Evolutionary conservation across 2,888 invertebrate genomes (phyloP).

Genomic region (Megamerina dolium): DNA sequence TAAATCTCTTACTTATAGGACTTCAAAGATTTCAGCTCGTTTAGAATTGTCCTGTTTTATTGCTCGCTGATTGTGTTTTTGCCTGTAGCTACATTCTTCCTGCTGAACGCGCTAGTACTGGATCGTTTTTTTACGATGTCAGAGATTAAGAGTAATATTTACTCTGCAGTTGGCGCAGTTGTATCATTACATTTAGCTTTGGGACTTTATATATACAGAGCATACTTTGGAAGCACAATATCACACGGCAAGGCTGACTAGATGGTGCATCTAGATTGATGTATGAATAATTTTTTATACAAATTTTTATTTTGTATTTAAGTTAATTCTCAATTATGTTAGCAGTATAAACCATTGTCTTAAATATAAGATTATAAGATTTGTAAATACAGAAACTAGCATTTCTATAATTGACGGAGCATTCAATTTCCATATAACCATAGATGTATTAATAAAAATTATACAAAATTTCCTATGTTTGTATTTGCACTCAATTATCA

Average conservation of each 20-base stretch:
- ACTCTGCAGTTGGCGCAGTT: slow-evolving; percentile 71
- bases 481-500: no score
- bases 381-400: no score
- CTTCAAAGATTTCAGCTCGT: slow-evolving; percentile 61
- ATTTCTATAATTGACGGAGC: no score
- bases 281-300: background rate
- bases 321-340: background rate
- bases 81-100: slow-evolving; percentile 70
- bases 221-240: slow-evolving; percentile 55
- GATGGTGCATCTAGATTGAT: no score
- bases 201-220: slow-evolving; percentile 71
- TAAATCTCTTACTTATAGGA: slow-evolving; percentile 32
- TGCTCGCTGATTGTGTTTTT: slow-evolving; percentile 69
- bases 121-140: slow-evolving; percentile 58
- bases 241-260: slow-evolving; percentile 19
- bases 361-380: background rate
- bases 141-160: slow-evolving; percentile 65
- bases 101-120: slow-evolving; percentile 62
- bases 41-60: slow-evolving; percentile 70
- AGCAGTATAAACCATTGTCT: no score
- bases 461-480: no score
- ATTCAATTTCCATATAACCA: no score
- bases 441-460: no score
- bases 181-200: slow-evolving; percentile 69
- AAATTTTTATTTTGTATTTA: background rate